Base-by-base conservation (phyloP, 2,113 vertebrate genomes). In the Neotragus moschatus region DNA sequence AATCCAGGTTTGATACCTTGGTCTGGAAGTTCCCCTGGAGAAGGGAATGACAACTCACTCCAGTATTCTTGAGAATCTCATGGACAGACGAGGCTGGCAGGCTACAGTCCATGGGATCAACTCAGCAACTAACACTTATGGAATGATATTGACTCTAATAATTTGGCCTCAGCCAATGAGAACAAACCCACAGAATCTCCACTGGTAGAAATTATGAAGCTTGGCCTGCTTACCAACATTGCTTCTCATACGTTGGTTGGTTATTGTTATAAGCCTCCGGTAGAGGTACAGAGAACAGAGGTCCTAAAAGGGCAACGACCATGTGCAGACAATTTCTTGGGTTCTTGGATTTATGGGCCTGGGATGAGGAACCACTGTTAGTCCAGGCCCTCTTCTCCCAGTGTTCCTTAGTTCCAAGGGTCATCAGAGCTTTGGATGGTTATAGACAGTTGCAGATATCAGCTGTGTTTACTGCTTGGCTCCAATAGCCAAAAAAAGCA, bases 171-270 rank as follows among this genome's bases (percentile, higher is more conserved):
- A 9, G 26, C n/a, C 87, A 26, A 2, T 8, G 10, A 60, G n/a
- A n/a, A 90, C 2, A 7, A 84, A 17, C 30, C 3, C 19, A 14
- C 19, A 14, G 45, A 39, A 17, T 39, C 79, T 58, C 53, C 33
- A 49, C 19, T 2, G 16, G 53, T 9, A 15, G 0, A 1, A 36
- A 45, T n/a, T 7, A 5, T 4, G 7, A 45, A 14, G 26, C 33
- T 33, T 6, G 55, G 55, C 28, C 30, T 1, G 0, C 28, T 11
- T 7, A 55, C 55, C 55, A 28, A 28, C 5, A 55, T 15, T 2
- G 23, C 25, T 30, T 53, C 55, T 85, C 66, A 53, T n/a, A 10
- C 2, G 21, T n/a, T 28, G 23, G 15, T 33, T 49, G 23, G 12
- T 45, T n/a, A 4, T 28, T 16, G n/a, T n/a, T 39, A 23, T 15